phyloP scores from a whole-genome alignment of 2,888 invertebrate genomes.

The Acrocyrtus sp. region DNA sequence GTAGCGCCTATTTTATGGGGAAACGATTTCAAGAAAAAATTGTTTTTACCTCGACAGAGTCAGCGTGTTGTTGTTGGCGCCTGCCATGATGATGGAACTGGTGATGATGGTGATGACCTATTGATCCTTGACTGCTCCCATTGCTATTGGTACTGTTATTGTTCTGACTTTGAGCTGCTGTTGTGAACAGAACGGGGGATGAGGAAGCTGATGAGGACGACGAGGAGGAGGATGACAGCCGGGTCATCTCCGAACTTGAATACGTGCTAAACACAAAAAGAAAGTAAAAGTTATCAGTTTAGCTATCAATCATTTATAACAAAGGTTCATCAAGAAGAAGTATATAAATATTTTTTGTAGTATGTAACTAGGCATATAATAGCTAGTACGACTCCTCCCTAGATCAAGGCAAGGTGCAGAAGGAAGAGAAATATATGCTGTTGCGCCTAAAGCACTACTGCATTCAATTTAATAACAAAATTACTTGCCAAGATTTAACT shows the following conservation, averaged over 20 bases:
- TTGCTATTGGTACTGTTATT: conserved; percentile 29
- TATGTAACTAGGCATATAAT: no score
- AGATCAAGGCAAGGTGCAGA: conserved; percentile 1
- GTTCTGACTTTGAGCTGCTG: conserved; percentile 57
- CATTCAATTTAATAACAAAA: background rate
- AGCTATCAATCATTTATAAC: background rate
- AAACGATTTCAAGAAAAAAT: conserved; percentile 11
- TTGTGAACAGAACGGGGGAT: conserved; percentile 61
- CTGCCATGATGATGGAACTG: conserved; percentile 48
- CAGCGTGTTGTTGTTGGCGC: conserved; percentile 44
- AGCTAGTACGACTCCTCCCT: conserved; percentile 34
- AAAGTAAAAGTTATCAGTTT: conserved; percentile 12
- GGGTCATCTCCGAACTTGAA: conserved; percentile 63
- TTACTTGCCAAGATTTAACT: conserved; percentile 23
- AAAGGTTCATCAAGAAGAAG: no score
- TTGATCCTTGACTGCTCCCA: conserved; percentile 47
- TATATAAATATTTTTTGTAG: no score
- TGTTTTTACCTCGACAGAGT: conserved; percentile 62
- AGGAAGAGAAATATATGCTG: background rate
- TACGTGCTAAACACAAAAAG: conserved; percentile 60
- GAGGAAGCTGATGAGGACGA: conserved; percentile 62
- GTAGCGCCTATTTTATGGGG: background rate
- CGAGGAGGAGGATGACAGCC: conserved; percentile 62
- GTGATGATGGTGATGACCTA: conserved; percentile 36
- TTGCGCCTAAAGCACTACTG: background rate